Percentiles rank a stretch among this genome's conserved stretches.
phyloP scores from a whole-genome alignment of 1,140 invertebrate species.

The Aphis gossypii region DNA sequence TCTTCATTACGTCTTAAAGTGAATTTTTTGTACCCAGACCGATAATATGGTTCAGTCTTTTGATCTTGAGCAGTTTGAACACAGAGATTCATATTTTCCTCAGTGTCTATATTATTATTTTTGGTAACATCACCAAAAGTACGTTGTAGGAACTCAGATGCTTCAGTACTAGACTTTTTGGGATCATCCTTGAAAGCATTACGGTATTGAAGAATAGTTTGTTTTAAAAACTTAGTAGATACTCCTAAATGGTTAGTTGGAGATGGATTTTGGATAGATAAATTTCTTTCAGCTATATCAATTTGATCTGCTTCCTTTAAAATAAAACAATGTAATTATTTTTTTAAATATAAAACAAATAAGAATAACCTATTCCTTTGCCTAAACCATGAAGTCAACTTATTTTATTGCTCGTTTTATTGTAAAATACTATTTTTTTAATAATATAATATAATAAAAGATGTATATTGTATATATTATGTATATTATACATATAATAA shows the following conservation, averaged over 20 bases:
- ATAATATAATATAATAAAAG: no score
- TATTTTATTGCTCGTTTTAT: background rate
- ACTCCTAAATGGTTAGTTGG: constrained; percentile 36
- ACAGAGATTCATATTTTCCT: constrained; percentile 53
- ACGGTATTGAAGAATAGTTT: constrained; percentile 46
- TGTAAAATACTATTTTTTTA: background rate
- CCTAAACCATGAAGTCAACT: background rate
- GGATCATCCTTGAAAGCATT: constrained; percentile 45
- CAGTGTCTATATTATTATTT: constrained; percentile 48
- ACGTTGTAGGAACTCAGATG: constrained; percentile 55
- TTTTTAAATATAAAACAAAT: background rate
- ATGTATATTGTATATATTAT: no score
- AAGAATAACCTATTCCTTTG: background rate
- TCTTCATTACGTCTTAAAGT: constrained; percentile 56
- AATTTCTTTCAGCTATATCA: background rate
- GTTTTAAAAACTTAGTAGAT: constrained; percentile 49
- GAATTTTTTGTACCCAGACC: constrained; percentile 56
- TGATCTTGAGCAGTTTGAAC: constrained; percentile 42
- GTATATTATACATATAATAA: background rate
- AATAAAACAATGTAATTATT: background rate
- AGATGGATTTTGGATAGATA: background rate
- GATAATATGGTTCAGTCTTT: constrained; percentile 57
- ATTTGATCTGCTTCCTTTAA: constrained; percentile 42
- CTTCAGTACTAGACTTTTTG: constrained; percentile 20
- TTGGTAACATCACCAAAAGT: constrained; percentile 49